Conservation (phyloP, 2,888 invertebrate genomes). For the Spodoptera picta region DNA sequence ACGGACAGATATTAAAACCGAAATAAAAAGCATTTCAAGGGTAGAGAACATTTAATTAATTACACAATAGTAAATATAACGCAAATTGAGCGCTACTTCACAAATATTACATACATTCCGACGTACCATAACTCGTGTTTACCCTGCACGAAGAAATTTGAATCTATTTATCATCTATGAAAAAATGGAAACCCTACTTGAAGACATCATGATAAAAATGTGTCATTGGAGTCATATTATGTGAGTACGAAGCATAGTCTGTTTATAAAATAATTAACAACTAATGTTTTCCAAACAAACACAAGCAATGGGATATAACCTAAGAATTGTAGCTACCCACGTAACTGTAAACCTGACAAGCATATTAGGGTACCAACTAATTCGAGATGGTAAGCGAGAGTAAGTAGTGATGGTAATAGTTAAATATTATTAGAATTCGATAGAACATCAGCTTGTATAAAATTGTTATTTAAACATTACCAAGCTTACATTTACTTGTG, state of each 20-base stretch:
- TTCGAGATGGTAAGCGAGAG: too few relatives aligned
- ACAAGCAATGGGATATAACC: constrained; percentile 37
- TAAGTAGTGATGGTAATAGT: too few relatives aligned
- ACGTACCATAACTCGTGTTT: constrained; percentile 63
- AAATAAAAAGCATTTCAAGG: constrained; percentile 55
- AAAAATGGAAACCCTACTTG: constrained; percentile 60
- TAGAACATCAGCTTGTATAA: too few relatives aligned
- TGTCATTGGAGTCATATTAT: constrained; percentile 47
- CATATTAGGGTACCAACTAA: background rate
- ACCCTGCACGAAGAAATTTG: constrained; percentile 87
- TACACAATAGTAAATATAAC: constrained; percentile 67
- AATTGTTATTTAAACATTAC: too few relatives aligned
- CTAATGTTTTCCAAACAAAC: constrained; percentile 57
- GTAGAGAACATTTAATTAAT: constrained; percentile 70
- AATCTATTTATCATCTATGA: constrained; percentile 68
- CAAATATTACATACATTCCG: constrained; percentile 66
- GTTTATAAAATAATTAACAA: constrained; percentile 56
- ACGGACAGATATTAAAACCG: too few relatives aligned
- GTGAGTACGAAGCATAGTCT: constrained; percentile 57
- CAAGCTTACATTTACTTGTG: too few relatives aligned
- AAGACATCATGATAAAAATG: constrained; percentile 70
- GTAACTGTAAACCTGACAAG: constrained; percentile 13
- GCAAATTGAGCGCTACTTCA: constrained; percentile 71
- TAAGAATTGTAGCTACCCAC: too few relatives aligned
- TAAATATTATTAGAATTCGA: too few relatives aligned